Evolutionary conservation across 2,888 invertebrate species (phyloP).

Genomic region (Fissipunctia ypsillon): DNA sequence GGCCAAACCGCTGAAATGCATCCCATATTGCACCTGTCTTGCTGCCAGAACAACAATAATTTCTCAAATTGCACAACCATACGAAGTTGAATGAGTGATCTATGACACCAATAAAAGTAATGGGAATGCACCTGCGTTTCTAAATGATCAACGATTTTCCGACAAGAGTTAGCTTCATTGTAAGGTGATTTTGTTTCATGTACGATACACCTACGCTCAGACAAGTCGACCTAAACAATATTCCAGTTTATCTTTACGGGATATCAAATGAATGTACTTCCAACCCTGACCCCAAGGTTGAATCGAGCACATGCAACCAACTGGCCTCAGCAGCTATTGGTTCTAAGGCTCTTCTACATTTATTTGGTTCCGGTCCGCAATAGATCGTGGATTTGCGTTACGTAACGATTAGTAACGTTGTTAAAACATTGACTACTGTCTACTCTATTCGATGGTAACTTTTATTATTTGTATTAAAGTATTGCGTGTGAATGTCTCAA

Average conservation of each 20-base stretch:
- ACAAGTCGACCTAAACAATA: slow-evolving; percentile 68
- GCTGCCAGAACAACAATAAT: slow-evolving; percentile 39
- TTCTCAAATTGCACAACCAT: slow-evolving; percentile 28
- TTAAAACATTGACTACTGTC: slow-evolving; percentile 59
- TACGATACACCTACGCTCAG: slow-evolving; percentile 28
- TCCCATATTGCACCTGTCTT: slow-evolving; percentile 12
- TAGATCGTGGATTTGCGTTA: slow-evolving; percentile 60
- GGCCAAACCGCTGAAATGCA: slow-evolving; percentile 1
- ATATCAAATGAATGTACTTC: slow-evolving; percentile 74
- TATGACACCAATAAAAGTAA: neutral
- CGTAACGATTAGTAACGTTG: slow-evolving; percentile 56
- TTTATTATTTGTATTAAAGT: slow-evolving; percentile 55
- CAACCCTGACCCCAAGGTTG: slow-evolving; percentile 82
- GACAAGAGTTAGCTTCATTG: slow-evolving; percentile 27
- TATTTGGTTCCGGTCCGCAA: slow-evolving; percentile 76
- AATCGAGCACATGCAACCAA: slow-evolving; percentile 72
- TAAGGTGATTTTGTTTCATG: slow-evolving; percentile 36
- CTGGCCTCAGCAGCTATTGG: slow-evolving; percentile 74
- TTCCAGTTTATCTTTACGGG: slow-evolving; percentile 72
- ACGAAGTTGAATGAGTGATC: slow-evolving; percentile 16
- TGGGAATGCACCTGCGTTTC: slow-evolving; percentile 14
- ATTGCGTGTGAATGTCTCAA: slow-evolving; percentile 58
- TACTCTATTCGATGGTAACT: slow-evolving; percentile 43
- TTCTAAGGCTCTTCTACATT: slow-evolving; percentile 77
- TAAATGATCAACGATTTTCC: slow-evolving; percentile 14